Percentiles rank a stretch among this genome's conserved stretches.
Evolutionary conservation across 2,113 vertebrate genomes (phyloP).

Genomic region (Spilogale gracilis): DNA sequence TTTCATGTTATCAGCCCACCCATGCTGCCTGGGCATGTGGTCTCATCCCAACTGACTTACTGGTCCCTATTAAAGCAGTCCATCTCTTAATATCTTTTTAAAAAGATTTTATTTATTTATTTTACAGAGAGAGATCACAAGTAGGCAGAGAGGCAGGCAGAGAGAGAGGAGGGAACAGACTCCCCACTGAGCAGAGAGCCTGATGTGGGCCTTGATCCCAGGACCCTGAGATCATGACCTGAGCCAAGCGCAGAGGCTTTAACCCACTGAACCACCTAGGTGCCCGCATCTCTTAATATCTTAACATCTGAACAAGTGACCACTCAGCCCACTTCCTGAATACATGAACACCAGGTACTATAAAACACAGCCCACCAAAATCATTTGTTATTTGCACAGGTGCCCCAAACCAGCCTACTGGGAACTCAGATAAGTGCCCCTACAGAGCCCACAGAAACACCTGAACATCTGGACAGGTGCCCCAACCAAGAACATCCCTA

Average conservation of each 20-base stretch:
- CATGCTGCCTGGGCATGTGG: neutral
- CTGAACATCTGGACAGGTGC: neutral
- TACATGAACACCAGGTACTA: neutral
- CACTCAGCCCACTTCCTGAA: neutral
- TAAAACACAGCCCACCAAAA: neutral
- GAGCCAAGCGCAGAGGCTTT: no score
- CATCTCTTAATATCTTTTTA: neutral
- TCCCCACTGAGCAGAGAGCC: no score
- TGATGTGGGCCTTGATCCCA: no score
- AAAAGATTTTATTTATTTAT: no score
- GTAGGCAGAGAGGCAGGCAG: no score
- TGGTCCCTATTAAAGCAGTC: neutral
- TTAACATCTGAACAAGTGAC: neutral
- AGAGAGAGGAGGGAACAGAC: no score
- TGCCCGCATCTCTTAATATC: no score
- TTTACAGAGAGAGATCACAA: no score
- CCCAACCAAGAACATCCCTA: neutral
- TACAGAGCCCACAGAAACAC: neutral
- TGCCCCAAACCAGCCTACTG: neutral
- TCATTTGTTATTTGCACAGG: neutral
- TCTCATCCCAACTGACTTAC: neutral
- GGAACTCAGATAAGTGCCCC: neutral
- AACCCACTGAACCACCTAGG: no score
- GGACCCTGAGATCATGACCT: no score
- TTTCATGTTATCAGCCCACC: neutral